Conservation (phyloP, 2,888 invertebrate genomes). For the Marasmarcha lunaedactyla region DNA sequence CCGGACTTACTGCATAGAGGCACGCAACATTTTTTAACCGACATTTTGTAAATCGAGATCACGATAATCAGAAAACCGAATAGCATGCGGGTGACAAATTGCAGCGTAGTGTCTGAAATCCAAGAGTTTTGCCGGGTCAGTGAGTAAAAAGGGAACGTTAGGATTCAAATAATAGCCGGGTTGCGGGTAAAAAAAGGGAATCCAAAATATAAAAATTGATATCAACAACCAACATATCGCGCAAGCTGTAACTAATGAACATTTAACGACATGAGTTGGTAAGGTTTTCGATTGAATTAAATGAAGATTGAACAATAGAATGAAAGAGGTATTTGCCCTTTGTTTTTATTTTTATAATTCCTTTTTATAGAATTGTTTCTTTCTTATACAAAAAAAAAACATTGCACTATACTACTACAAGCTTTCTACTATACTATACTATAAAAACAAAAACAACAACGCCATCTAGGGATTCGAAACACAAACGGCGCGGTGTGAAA, state of each 20-base stretch:
- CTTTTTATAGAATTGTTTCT: too few relatives aligned
- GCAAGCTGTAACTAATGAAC: not conserved
- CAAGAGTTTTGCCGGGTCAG: not conserved
- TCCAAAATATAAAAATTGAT: not conserved
- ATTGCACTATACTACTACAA: too few relatives aligned
- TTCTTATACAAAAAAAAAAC: too few relatives aligned
- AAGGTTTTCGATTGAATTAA: not conserved
- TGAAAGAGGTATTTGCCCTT: not conserved
- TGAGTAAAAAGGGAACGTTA: not conserved
- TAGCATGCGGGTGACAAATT: not conserved
- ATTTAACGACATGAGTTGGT: not conserved
- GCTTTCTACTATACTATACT: too few relatives aligned
- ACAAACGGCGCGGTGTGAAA: too few relatives aligned
- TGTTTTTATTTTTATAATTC: conserved; percentile 1
- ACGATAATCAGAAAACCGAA: not conserved
- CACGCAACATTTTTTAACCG: not conserved
- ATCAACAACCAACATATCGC: not conserved
- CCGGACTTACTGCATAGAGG: not conserved
- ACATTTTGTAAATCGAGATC: not conserved
- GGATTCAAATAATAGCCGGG: not conserved
- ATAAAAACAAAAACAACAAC: too few relatives aligned
- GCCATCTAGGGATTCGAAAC: too few relatives aligned
- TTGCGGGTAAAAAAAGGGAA: not conserved
- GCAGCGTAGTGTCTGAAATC: not conserved
- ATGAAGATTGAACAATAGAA: not conserved